Evolutionary conservation across 2,113 vertebrate genomes (phyloP), one percentile per base, ranked within the genome.

Genomic region (Pangasianodon gigas): DNA sequence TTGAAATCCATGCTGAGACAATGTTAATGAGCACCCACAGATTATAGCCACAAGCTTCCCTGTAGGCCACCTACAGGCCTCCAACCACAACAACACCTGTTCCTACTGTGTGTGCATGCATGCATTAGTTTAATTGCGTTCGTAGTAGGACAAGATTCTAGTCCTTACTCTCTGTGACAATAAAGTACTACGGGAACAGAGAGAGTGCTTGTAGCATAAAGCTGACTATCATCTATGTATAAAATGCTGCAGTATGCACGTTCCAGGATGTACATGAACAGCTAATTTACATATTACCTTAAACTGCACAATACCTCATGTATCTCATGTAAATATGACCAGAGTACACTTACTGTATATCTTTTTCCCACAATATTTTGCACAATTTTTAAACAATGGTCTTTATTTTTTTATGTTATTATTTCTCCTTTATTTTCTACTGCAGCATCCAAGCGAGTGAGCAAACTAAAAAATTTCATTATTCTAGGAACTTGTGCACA

Each of bases 21-120:
- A 51, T 67, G 80, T 87, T 91, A 90, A 92, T 92, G 86, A 90
- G 86, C 90, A 88, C 88, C 91, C 88, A 54, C 86, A 85, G 87
- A 90, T 92, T 89, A 92, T 51, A 62, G 80, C 85, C 75, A 32
- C 80, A 80, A 89, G 80, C 87, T n/a, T 65, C 85, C 87, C 80
- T 56, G 29, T 60, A 85, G 75, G 80, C 91, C 83, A 86, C 48
- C 83, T 90, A 86, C 91, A 86, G 88, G 88, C 86, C 69, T 89
- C 85, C 48, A 87, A 89, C 88, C 69, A 91, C 82, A 89, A 74
- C 85, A 86, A 56, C 87, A 77, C 83, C 79, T 86, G 83, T 58
- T 90, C 44, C 71, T 81, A 60, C 41, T 89, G 88, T 37, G 41
- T 85, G 86, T 67, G 67, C 83, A 85, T 75, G 62, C 85, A 56